Evolutionary conservation across 2,113 vertebrate genomes (phyloP).

Genomic region (Silurus asotus): DNA sequence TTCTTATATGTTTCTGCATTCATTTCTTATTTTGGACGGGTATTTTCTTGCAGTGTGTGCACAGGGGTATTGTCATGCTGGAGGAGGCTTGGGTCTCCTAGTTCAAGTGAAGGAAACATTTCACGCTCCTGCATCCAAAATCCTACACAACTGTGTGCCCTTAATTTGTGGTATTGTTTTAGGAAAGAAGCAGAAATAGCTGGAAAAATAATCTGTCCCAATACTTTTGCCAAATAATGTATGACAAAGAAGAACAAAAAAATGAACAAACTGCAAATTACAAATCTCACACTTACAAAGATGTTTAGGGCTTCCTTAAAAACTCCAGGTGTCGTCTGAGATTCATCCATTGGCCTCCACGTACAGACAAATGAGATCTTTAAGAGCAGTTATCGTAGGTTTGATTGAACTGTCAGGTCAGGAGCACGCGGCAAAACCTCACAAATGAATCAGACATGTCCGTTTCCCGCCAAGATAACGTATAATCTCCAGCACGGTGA

Average conservation of each 20-base stretch:
- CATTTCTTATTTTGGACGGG: too few species aligned
- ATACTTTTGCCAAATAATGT: not conserved
- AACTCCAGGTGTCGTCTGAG: constrained; percentile 65
- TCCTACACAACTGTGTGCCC: too few species aligned
- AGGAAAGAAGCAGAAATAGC: too few species aligned
- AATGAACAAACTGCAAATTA: constrained; percentile 1
- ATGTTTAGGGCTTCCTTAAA: constrained; percentile 7
- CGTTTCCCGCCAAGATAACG: constrained; percentile 1
- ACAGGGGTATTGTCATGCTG: too few species aligned
- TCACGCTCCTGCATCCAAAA: too few species aligned
- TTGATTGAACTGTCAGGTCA: constrained; percentile 70
- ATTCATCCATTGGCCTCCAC: constrained; percentile 58
- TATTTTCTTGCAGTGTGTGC: too few species aligned
- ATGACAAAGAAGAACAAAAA: not conserved
- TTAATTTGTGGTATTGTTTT: too few species aligned
- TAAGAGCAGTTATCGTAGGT: constrained; percentile 63
- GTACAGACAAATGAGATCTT: constrained; percentile 64
- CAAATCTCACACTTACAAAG: constrained; percentile 5
- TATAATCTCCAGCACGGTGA: constrained; percentile 13
- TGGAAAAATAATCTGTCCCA: too few species aligned
- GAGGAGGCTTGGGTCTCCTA: too few species aligned
- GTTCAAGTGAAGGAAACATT: too few species aligned
- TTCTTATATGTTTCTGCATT: too few species aligned
- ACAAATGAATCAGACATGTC: constrained; percentile 38
- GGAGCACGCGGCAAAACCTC: not conserved